Evolutionary conservation across 2,888 invertebrate species (phyloP), one percentile per base, ranked within the genome.

Genomic region (Rhingia rostrata): DNA sequence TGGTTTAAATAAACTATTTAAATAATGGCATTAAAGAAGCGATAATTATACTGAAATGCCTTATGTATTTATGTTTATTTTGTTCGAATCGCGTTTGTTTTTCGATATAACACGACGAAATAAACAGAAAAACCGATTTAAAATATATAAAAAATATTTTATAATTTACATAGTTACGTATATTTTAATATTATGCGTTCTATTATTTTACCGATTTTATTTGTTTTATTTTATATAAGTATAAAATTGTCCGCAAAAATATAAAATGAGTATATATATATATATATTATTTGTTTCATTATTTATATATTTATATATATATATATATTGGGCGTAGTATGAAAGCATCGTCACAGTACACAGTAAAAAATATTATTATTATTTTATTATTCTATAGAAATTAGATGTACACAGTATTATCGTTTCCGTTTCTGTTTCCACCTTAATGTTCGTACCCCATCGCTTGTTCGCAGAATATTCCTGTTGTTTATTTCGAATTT

Each of bases 231-330:
- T 72, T 82, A 86, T 74, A 51, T 85, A 86, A 87, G 87, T 89
- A 88, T 86, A 87, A 86, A 86, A 87, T 88, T 88, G 88, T 89
- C 89, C 89, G 90, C 91, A 90, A 90, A 89, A 90, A 90, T 90
- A 90, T 88, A 88, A 88, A 88, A 88, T 88, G 87, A 88, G 88
- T 88, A 88, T 88, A 88, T 89, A 87, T 88, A 79, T 85, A 64
- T 83, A 58, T 67, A 41, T 67, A 56, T 74, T 60, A 74, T 56
- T 83, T 74, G 67, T 83, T 56, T 73, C 22, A 22, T 22, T 22
- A 22, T 22, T 1, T 22, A 22, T 22, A 22, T 69, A 67, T 77
- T 56, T 78, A 67, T 64, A 45, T 67, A 78, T 84, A 60, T 84
- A 73, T 73, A 66, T 74, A 43, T 51, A 56, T 72, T 72, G 77